phyloP scores from a whole-genome alignment of 2,797 vertebrate genomes.

The Pipistrellus nathusii region DNA sequence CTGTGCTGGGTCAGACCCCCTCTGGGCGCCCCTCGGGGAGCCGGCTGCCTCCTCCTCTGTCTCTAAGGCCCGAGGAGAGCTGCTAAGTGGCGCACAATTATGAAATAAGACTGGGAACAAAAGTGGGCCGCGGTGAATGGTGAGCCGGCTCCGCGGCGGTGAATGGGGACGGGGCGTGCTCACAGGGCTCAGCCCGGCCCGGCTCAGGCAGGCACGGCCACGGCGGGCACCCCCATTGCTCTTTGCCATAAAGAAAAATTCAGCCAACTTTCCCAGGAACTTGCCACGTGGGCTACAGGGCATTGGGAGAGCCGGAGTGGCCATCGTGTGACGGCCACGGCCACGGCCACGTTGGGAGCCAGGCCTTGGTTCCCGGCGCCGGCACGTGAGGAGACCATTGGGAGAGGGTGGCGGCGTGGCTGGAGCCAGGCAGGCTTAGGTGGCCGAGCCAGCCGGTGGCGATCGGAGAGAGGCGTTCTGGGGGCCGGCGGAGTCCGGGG shows the following conservation, averaged over 20 bases:
- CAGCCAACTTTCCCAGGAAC: slow-evolving; percentile 34
- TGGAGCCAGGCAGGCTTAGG: neutral
- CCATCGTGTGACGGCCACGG: neutral
- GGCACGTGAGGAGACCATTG: accelerated
- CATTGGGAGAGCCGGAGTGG: neutral
- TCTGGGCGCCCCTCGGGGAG: neutral
- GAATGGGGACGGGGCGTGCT: neutral
- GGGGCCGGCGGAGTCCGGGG: neutral
- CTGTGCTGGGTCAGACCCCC: neutral
- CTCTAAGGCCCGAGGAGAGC: slow-evolving; percentile 34
- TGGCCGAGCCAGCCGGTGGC: neutral
- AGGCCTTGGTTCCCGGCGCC: neutral
- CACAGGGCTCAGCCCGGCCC: neutral
- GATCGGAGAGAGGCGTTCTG: neutral
- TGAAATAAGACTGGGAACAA: slow-evolving; percentile 71
- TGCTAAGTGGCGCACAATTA: slow-evolving; percentile 63
- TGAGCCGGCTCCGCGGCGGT: neutral
- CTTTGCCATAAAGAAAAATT: neutral
- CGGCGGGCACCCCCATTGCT: neutral
- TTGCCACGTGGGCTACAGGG: neutral
- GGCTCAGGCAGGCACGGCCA: neutral
- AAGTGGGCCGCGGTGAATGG: slow-evolving; percentile 46
- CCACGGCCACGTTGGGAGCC: neutral
- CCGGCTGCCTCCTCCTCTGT: neutral
- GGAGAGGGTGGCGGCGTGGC: neutral